Evolutionary conservation across 2,113 vertebrate genomes (phyloP).

Genomic region (Ahaetulla prasina): DNA sequence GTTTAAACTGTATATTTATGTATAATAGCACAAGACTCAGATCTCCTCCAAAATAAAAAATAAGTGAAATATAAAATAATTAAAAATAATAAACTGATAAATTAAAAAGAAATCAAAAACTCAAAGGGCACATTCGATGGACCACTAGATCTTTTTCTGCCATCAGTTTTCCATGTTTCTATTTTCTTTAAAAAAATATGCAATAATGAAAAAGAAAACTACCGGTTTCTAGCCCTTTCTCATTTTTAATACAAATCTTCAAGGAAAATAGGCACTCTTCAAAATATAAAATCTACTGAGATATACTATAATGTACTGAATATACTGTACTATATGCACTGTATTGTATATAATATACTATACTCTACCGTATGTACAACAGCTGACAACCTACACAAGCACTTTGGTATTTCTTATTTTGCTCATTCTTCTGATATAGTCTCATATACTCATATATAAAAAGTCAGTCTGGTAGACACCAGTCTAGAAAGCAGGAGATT

Average conservation of each 20-base stretch:
- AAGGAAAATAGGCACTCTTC: not conserved
- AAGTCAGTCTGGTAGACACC: not conserved
- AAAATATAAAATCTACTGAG: too few species aligned
- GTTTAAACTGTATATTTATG: not conserved
- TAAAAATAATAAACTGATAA: not conserved
- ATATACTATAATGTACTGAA: not conserved
- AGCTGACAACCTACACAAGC: not conserved
- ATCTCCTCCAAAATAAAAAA: not conserved
- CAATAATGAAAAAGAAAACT: not conserved
- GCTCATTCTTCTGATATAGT: not conserved
- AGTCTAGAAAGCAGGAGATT: not conserved
- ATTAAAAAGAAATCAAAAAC: not conserved
- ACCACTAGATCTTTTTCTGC: not conserved
- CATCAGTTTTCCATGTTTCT: not conserved
- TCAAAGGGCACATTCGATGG: not conserved
- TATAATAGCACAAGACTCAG: not conserved
- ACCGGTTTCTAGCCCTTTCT: not conserved
- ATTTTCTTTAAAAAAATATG: not conserved
- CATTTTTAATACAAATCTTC: not conserved
- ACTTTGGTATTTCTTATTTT: not conserved
- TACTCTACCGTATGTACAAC: not conserved
- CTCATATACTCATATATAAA: not conserved
- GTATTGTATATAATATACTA: not conserved
- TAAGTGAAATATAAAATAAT: not conserved
- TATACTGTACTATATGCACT: not conserved